These are phyloP conservation scores for Malurus cyaneus DNA, from an alignment of 2,113 vertebrate species.

Conservation along the genomic window DNA sequence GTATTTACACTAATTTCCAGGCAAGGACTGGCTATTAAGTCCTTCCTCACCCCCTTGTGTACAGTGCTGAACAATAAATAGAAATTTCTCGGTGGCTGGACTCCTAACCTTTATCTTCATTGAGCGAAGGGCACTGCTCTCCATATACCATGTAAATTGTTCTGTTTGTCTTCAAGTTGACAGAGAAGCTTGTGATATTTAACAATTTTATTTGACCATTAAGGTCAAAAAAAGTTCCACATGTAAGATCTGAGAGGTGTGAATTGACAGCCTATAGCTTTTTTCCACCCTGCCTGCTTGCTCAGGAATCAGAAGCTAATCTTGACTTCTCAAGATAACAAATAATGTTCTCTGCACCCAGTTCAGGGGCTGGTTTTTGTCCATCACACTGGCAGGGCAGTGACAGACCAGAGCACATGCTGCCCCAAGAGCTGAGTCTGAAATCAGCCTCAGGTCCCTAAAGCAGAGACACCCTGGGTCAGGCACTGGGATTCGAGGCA, in stretches of 20 bases:
- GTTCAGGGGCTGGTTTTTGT: not conserved
- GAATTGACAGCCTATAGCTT: conserved; percentile 26
- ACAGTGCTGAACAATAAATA: conserved; percentile 63
- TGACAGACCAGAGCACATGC: not conserved
- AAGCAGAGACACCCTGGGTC: not conserved
- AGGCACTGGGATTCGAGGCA: not conserved
- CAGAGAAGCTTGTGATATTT: conserved; percentile 68
- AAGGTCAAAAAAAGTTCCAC: conserved; percentile 61
- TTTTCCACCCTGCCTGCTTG: not conserved
- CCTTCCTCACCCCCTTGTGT: conserved; percentile 57
- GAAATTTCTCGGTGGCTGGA: conserved; percentile 60
- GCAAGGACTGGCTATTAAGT: conserved; percentile 63
- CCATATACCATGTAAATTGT: conserved; percentile 67
- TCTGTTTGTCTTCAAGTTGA: conserved; percentile 64
- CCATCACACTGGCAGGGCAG: not conserved
- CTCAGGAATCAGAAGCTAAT: conserved; percentile 22
- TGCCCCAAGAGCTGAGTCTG: not conserved
- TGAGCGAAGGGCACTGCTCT: conserved; percentile 46
- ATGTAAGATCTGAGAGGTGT: conserved; percentile 12
- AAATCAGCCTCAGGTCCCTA: not conserved
- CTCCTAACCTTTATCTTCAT: conserved; percentile 70
- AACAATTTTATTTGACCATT: conserved; percentile 70
- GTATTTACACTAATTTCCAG: conserved; percentile 68
- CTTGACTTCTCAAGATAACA: conserved; percentile 47
- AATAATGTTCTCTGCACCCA: not conserved